These are phyloP conservation scores for Apeira syringaria DNA, from an alignment of 2,888 invertebrate species.

Conservation along the genomic window DNA sequence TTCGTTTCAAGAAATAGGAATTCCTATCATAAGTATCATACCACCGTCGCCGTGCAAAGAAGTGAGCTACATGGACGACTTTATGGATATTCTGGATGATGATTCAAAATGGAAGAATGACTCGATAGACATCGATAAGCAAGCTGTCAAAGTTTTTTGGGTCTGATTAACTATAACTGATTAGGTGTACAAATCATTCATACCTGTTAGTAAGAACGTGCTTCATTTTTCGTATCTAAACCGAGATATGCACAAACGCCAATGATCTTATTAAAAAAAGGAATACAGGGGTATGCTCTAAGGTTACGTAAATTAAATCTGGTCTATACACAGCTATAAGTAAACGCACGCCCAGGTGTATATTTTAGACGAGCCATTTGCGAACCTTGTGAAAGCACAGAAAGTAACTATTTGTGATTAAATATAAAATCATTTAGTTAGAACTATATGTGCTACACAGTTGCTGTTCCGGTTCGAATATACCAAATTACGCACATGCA, in stretches of 20 bases:
- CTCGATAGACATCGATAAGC: conserved; percentile 60
- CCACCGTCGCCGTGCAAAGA: conserved; percentile 76
- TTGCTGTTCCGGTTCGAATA: no score
- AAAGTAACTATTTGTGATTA: no score
- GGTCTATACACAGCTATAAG: no score
- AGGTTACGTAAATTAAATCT: no score
- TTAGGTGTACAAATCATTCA: conserved; percentile 45
- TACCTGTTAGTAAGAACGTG: conserved; percentile 23
- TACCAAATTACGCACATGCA: no score
- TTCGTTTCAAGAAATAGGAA: conserved; percentile 92
- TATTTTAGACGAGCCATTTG: no score
- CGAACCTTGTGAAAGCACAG: no score
- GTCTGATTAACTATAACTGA: conserved; percentile 47
- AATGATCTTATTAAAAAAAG: conserved; percentile 32
- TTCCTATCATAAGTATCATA: conserved; percentile 84
- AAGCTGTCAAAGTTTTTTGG: conserved; percentile 76
- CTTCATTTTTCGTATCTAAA: conserved; percentile 2
- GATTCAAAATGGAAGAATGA: conserved; percentile 64
- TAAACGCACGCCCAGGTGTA: no score
- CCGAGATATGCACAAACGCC: conserved; percentile 3
- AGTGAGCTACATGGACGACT: conserved; percentile 58
- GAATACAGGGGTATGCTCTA: no score
- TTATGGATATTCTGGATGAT: conserved; percentile 51
- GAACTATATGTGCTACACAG: no score
- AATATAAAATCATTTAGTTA: no score